phyloP scores from a whole-genome alignment of 2,797 vertebrate genomes.

The Notolabrus celidotus region DNA sequence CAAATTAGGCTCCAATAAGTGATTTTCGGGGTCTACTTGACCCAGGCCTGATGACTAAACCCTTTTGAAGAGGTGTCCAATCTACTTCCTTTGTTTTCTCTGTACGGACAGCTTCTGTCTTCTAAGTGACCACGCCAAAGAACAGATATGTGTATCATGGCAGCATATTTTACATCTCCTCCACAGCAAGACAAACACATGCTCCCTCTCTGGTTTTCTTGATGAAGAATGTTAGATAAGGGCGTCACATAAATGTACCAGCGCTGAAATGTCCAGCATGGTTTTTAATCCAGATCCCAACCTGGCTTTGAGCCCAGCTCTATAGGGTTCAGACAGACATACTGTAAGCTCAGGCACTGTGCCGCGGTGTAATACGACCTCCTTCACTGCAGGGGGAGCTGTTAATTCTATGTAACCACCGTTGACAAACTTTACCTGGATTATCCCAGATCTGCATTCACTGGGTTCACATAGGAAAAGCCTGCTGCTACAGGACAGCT shows the following conservation, averaged over 20 bases:
- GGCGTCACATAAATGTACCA: conserved; percentile 37
- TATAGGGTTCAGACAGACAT: background rate
- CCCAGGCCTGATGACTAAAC: conserved; percentile 58
- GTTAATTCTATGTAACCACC: background rate
- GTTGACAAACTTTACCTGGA: conserved; percentile 35
- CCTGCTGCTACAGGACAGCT: no score
- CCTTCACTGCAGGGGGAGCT: conserved; percentile 18
- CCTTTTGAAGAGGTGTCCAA: conserved; percentile 47
- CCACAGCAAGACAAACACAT: conserved; percentile 28
- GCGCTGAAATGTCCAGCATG: conserved; percentile 23
- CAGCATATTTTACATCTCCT: conserved; percentile 54
- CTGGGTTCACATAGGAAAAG: conserved; percentile 26
- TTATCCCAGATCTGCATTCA: conserved; percentile 38
- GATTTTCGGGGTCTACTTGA: conserved; percentile 47
- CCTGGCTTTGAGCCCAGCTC: background rate
- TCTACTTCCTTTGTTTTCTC: conserved; percentile 56
- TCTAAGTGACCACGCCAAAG: conserved; percentile 73
- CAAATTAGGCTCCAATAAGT: conserved; percentile 18
- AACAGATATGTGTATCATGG: conserved; percentile 65
- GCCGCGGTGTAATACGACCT: conserved; percentile 17
- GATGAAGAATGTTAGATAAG: conserved; percentile 38
- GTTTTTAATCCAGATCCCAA: conserved; percentile 4
- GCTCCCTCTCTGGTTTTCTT: conserved; percentile 43
- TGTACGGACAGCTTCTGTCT: conserved; percentile 53
- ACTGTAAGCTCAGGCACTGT: conserved; percentile 17